Conservation (phyloP, 2,888 invertebrate species). For the Beris morrisii region DNA sequence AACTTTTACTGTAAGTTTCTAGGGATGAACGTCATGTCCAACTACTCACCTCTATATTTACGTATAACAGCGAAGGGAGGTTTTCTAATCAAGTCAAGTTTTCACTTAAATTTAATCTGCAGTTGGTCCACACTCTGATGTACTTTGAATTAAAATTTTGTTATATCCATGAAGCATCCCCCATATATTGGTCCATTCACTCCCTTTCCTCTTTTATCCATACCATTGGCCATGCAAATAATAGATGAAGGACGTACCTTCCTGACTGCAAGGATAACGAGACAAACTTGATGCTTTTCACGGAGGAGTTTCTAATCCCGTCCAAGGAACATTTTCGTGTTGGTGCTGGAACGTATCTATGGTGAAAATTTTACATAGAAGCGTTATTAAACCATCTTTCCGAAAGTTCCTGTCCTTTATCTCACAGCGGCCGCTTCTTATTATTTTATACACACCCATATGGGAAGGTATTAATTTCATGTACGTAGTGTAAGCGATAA, state of each 20-base stretch:
- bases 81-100: conserved; percentile 35
- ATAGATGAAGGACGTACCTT: conserved; percentile 23
- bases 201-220: conserved; percentile 3
- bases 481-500: background rate
- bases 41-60: conserved; percentile 11
- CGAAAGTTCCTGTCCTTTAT: conserved; percentile 1
- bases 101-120: conserved; percentile 36
- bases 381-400: background rate
- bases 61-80: conserved; percentile 22
- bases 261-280: conserved; percentile 15
- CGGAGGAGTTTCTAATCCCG: conserved; percentile 19
- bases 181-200: conserved; percentile 9
- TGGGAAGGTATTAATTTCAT: background rate
- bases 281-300: conserved; percentile 21
- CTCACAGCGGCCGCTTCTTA: background rate
- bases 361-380: background rate
- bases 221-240: conserved; percentile 23
- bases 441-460: background rate
- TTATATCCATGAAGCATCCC: conserved; percentile 17
- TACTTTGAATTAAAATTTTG: conserved; percentile 34
- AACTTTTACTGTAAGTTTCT: conserved; percentile 29
- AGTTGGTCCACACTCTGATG: conserved; percentile 33
- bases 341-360: background rate
- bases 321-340: conserved; percentile 19
- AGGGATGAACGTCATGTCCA: conserved; percentile 10